Base-by-base conservation (phyloP, 2,113 vertebrate genomes). In the Artemisiospiza belli region DNA sequence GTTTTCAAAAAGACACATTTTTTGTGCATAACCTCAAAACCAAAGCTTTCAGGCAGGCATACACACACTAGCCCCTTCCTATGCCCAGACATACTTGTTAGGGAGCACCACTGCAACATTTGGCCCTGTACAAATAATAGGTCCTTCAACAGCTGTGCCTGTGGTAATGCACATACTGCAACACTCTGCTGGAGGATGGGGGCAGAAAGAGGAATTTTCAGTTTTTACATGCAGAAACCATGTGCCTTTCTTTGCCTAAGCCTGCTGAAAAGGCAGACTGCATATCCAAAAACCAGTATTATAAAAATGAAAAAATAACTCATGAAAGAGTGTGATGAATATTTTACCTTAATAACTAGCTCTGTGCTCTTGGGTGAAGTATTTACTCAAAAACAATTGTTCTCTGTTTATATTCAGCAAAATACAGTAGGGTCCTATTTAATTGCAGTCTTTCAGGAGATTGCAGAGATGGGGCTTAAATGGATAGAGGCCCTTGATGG, bases 131-230 rank as follows among this genome's bases (percentile, higher is more conserved):
- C 16, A 59, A 69, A 24, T 78, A 89, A 47, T 19, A 89, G 44
- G 19, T 81, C 11, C 47, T 89, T 68, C 49, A 81, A 11, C n/a
- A 94, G 1, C 30, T 46, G 14, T 33, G 55, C 11, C 47, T 61
- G 24, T 81, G 64, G 27, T 55, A 16, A 20, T 55, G 22, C 21
- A 43, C 14, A 7, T 30, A 51, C 37, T 78, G 68, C 35, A 67
- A 8, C 20, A 1, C 27, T 52, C 18, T 63, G 43, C 61, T 49
- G 28, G 19, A 15, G 19, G 8, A 22, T 2, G 1, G 31, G 25
- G 37, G 6, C 57, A 74, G 37, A 94, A 97, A 89, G 92, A 86
- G 80, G 83, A 96, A 94, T 41, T 68, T 58, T 14, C 47, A 39
- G 7, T n/a, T 92, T 87, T 84, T 35, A 13, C 37, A 62, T 1